Base-by-base conservation (phyloP, 1,140 invertebrate species). In the Drosophila tani region DNA sequence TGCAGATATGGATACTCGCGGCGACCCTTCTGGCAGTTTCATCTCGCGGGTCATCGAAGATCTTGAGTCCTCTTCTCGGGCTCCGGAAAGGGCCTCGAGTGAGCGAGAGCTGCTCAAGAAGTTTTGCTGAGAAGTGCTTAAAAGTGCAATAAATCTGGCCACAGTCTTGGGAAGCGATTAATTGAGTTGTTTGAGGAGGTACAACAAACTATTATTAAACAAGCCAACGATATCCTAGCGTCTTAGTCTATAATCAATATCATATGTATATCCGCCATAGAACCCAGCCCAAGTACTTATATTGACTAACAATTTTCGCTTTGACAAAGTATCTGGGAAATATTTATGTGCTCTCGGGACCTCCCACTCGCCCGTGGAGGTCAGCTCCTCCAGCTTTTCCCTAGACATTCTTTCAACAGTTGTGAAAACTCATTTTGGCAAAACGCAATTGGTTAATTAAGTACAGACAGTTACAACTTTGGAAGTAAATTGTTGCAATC, bases 361-460 rank as follows among this genome's bases (percentile, higher is more conserved):
- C 65, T 49, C 45, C 45, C 45, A 53, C 32, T 35, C n/a, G 27
- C 49, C 9, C 24, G 5, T 12, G 46, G 15, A 21, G 53, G 53
- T 55, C 53, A 57, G 53, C 43, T 64, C 40, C 43, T 35, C 66
- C 19, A 17, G n/a, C 9, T 21, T 67, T 40, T 40, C 17, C 41
- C 56, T 55, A 40, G 21, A 15, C 35, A 29, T 11, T 29, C 56
- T 41, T 32, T 56, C 38, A 57, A 59, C 56, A 81, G 53, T 69
- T 68, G 57, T 67, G 50, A 60, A 87, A 87, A 86, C 83, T 82
- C 83, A 87, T 87, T 87, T 87, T 69, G 79, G 65, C 81, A 64
- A 86, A 82, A 82, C 84, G 80, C 84, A 87, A 88, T 88, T 88
- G 78, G 77, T 87, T 87, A 88, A 88, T 87, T 88, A 88, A 83